Evolutionary conservation across 2,113 vertebrate genomes (phyloP).

Genomic region (Trematomus loennbergii): DNA sequence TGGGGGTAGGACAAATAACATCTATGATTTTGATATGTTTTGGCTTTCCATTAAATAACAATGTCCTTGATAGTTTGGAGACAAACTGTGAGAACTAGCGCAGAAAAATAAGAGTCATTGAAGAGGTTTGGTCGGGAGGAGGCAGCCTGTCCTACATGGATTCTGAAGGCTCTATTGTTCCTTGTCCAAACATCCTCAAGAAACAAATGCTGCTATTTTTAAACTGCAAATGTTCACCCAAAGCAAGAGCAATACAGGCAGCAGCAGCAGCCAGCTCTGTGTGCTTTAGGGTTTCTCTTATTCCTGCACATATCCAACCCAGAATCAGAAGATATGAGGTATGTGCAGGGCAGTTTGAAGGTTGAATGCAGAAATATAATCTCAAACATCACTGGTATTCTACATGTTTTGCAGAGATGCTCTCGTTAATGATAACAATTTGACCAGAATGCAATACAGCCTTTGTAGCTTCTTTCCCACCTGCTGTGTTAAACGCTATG

Average conservation of each 20-base stretch:
- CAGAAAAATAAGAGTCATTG: background rate
- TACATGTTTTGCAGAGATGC: background rate
- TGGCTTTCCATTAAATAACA: background rate
- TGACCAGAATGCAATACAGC: constrained; percentile 12
- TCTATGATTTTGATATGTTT: constrained; percentile 4
- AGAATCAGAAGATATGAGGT: background rate
- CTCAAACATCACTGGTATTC: background rate
- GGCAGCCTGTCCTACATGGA: background rate
- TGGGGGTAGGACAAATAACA: background rate
- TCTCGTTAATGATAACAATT: background rate
- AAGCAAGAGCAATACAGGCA: background rate
- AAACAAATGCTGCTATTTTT: background rate
- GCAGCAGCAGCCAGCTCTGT: background rate
- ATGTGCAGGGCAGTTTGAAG: background rate
- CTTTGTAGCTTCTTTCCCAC: constrained; percentile 31
- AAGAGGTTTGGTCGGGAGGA: background rate
- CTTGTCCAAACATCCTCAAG: constrained; percentile 26
- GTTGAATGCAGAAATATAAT: background rate
- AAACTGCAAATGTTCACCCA: background rate
- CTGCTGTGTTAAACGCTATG: constrained; percentile 16
- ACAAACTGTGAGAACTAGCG: background rate
- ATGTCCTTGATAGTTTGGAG: background rate
- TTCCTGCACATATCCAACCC: background rate
- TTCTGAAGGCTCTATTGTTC: constrained; percentile 6
- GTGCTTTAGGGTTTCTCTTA: background rate